A percentile compares a stretch with the other conserved stretches of the same genome.
phyloP scores from a whole-genome alignment of 2,888 invertebrate species.

The Ligdia adustata region DNA sequence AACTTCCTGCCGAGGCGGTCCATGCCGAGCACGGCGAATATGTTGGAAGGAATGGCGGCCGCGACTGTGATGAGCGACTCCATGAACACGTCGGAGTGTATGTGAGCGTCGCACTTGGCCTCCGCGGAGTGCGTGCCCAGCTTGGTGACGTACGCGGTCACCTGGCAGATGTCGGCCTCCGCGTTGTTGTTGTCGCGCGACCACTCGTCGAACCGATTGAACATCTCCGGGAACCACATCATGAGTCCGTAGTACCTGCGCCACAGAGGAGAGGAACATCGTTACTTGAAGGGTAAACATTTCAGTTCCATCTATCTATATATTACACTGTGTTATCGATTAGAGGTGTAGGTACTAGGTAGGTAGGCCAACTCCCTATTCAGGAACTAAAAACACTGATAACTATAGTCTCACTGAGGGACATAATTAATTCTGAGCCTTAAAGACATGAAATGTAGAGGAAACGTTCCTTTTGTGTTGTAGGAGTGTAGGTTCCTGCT shows the following conservation, averaged over 20 bases:
- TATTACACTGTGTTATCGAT: too few relatives aligned
- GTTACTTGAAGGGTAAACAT: not conserved
- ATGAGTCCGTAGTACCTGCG: constrained; percentile 94
- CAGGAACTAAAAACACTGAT: too few relatives aligned
- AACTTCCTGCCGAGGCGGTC: constrained; percentile 93
- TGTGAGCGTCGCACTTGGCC: constrained; percentile 87
- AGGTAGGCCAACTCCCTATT: too few relatives aligned
- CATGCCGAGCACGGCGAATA: constrained; percentile 93
- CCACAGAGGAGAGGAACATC: not conserved
- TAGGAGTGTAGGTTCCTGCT: too few relatives aligned
- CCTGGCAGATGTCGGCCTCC: constrained; percentile 89
- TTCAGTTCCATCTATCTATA: not conserved
- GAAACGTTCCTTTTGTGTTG: too few relatives aligned
- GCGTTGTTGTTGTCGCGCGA: constrained; percentile 86
- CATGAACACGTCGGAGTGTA: constrained; percentile 91
- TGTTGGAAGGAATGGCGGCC: constrained; percentile 93
- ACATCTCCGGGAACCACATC: constrained; percentile 99
- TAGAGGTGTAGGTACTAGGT: too few relatives aligned
- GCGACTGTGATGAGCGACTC: constrained; percentile 94
- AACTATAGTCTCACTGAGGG: too few relatives aligned
- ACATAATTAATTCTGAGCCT: too few relatives aligned
- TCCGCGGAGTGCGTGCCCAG: constrained; percentile 85
- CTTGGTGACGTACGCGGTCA: constrained; percentile 90
- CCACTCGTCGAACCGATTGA: constrained; percentile 94
- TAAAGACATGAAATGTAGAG: too few relatives aligned